Percentiles rank a stretch among this genome's conserved stretches.
These are phyloP conservation scores for Petrocephalus schoutedeni DNA, from an alignment of 2,797 vertebrate species.

Conservation along the genomic window DNA sequence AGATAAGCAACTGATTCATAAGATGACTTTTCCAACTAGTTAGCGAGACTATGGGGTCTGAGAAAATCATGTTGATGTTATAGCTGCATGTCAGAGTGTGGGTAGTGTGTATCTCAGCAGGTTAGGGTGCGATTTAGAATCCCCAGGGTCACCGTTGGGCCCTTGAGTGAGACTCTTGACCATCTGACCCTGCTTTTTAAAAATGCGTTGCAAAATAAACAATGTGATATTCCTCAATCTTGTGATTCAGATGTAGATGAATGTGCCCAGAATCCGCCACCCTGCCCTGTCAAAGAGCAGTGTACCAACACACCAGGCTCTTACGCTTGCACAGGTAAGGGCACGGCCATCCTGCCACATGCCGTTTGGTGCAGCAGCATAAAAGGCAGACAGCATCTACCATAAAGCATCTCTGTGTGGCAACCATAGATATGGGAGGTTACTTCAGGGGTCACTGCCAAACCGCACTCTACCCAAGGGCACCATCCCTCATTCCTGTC, in stretches of 20 bases:
- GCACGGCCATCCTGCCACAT: not conserved
- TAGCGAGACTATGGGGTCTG: not conserved
- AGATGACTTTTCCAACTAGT: not conserved
- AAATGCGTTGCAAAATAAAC: not conserved
- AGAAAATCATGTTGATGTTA: not conserved
- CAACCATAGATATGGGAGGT: not conserved
- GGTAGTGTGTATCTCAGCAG: not conserved
- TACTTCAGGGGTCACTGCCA: not conserved
- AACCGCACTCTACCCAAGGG: not conserved
- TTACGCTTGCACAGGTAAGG: constrained; percentile 62
- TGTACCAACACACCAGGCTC: constrained; percentile 63
- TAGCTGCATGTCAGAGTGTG: not conserved
- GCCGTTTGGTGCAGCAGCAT: not conserved
- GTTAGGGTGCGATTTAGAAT: too few relatives aligned
- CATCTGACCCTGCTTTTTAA: not conserved
- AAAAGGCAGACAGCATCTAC: not conserved
- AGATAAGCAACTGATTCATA: not conserved
- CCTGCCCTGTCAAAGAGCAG: constrained; percentile 51
- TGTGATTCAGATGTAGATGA: constrained; percentile 61
- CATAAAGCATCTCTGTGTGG: not conserved
- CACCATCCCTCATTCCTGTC: not conserved
- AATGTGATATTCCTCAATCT: not conserved
- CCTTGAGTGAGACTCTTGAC: not conserved
- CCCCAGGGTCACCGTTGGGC: not conserved
- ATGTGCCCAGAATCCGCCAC: constrained; percentile 49